These are phyloP conservation scores for Periparus ater DNA, from an alignment of 2,797 vertebrate genomes.

Conservation along the genomic window DNA sequence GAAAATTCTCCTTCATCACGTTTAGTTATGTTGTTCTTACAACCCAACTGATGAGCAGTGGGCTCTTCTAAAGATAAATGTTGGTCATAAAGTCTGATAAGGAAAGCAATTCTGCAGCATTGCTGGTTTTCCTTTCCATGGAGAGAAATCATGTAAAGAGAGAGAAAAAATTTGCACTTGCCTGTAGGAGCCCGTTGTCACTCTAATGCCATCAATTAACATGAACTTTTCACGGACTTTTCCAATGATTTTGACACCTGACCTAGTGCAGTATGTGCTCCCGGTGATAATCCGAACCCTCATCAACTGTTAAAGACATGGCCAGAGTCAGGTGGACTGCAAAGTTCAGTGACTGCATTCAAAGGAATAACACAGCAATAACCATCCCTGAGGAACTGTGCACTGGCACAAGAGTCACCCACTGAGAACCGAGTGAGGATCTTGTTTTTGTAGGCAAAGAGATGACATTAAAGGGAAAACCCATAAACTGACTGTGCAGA, in stretches of 20 bases:
- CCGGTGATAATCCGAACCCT: conserved; percentile 84
- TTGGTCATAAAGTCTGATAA: not conserved
- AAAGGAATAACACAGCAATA: not conserved
- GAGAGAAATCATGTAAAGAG: not conserved
- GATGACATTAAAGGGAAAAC: not conserved
- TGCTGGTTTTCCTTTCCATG: not conserved
- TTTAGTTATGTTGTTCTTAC: not conserved
- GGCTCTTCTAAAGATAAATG: not conserved
- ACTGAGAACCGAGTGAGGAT: not conserved
- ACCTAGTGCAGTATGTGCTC: conserved; percentile 85
- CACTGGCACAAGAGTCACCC: not conserved
- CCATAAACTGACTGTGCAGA: not conserved
- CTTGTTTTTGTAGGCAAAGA: not conserved
- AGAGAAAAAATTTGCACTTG: conserved; percentile 56
- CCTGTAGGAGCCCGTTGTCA: conserved; percentile 91
- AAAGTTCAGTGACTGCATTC: not conserved
- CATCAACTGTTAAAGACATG: conserved; percentile 74
- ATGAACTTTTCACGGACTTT: conserved; percentile 88
- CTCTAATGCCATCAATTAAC: conserved; percentile 87
- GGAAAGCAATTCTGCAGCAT: not conserved
- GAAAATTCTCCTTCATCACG: not conserved
- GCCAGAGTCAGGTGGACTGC: not conserved
- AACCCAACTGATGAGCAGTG: not conserved
- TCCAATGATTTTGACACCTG: conserved; percentile 85
- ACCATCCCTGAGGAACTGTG: not conserved